phyloP scores from a whole-genome alignment of 2,113 vertebrate genomes.

The Vulpes lagopus region DNA sequence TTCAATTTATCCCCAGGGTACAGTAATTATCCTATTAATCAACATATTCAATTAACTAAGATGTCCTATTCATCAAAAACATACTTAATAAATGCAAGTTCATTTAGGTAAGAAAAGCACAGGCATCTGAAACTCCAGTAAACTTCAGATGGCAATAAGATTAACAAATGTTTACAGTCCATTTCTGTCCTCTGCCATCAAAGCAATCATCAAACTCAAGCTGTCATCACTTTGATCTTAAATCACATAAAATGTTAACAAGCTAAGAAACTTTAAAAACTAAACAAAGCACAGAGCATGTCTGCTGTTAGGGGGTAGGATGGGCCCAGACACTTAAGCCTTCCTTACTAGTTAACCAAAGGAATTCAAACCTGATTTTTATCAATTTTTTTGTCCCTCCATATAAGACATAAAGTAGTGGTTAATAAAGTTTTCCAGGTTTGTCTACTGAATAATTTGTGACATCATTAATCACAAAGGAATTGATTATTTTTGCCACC shows the following conservation, averaged over 20 bases:
- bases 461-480: slow-evolving; percentile 69
- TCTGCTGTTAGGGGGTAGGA: not conserved
- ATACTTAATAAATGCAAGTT: not conserved
- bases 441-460: not conserved
- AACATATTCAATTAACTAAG: not conserved
- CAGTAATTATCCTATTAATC: slow-evolving; percentile 20
- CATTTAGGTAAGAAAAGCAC: not conserved
- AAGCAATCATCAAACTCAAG: slow-evolving; percentile 18
- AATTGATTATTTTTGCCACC: slow-evolving; percentile 67
- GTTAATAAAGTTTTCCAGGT: not conserved
- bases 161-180: not conserved
- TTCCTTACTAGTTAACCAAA: not conserved
- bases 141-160: not conserved
- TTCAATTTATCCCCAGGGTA: not conserved
- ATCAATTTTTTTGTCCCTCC: not conserved
- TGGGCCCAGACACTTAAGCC: not conserved
- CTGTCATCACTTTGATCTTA: not conserved
- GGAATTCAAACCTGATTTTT: not conserved
- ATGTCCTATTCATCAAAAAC: not conserved
- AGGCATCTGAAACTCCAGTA: not conserved
- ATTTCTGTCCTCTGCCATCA: not conserved
- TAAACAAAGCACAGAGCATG: not conserved
- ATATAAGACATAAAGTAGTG: not conserved
- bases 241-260: slow-evolving; percentile 15
- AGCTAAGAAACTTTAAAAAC: not conserved